Conservation (phyloP, 2,797 vertebrate genomes). For the Acridotheres tristis region DNA sequence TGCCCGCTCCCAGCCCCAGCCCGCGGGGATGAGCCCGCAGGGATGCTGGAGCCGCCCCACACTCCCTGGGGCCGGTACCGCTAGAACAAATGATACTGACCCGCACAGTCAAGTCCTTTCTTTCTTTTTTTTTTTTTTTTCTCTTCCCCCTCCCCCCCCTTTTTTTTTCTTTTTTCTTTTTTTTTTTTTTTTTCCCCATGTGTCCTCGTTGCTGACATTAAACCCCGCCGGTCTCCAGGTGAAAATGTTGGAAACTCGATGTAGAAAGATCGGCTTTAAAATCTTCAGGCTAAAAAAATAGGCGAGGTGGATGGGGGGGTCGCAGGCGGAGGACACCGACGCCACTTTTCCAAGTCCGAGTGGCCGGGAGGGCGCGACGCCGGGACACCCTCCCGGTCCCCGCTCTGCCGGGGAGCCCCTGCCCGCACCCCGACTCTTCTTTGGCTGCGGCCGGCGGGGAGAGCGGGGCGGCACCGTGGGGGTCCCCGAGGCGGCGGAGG, state of each 20-base stretch:
- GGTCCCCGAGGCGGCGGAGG: not conserved
- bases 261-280: conserved; percentile 71
- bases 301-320: not conserved
- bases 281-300: conserved; percentile 66
- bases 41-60: not conserved
- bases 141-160: too few relatives aligned
- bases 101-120: conserved; percentile 39
- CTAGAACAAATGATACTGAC: conserved; percentile 50
- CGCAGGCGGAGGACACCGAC: not conserved
- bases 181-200: not conserved
- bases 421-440: conserved; percentile 16
- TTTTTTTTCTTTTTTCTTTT: not conserved
- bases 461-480: not conserved
- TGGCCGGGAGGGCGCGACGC: not conserved
- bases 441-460: conserved; percentile 17
- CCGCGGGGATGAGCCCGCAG: not conserved
- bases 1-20: not conserved
- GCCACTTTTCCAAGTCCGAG: conserved; percentile 8
- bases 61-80: not conserved
- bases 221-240: conserved; percentile 21
- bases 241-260: conserved; percentile 46
- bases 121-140: not conserved
- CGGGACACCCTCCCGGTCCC: not conserved
- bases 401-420: not conserved
- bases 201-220: conserved; percentile 36